Evolutionary conservation across 1,140 invertebrate genomes (phyloP), one percentile per base, ranked within the genome.

Genomic region (Chrysoperla carnea): DNA sequence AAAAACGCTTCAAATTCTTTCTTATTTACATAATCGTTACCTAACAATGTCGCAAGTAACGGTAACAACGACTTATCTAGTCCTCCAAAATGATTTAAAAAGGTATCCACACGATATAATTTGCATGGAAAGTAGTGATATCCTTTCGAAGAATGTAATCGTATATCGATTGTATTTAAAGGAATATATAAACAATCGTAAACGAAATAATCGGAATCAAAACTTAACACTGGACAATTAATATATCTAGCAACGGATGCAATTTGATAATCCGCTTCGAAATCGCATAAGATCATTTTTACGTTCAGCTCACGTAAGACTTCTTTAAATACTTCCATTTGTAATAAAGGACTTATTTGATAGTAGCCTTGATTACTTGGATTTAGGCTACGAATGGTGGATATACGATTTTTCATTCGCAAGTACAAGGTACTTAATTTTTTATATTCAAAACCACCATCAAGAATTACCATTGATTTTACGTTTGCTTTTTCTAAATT

Each of bases 151-250:
- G 52, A 52, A 6, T 48, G 36, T 23, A 38, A 27, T 36, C 51
- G 33, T 11, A 48, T 53, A 27, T 76, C 67, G 1, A 88, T 56
- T 35, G 74, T 78, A 41, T 76, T 68, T 37, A 86, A 75, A 1
- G 84, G 82, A 45, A 92, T 82, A 53, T 89, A 90, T 4, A 72
- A 54, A 1, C 87, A 69, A 61, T 85, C 79, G 60, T 81, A 88
- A 40, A 93, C 78, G 56, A 77, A 91, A 65, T 90, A 94, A 66
- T 94, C 90, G 1, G 87, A 92, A 60, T 94, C 90, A 50, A 80
- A 81, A 54, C 84, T 90, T 0, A 94, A 52, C 8, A 93, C 75
- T 4, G 88, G 88, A 52, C 85, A 91, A 29, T 81, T 66, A 6
- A 89, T 64, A 40, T 73, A 63, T 47, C 74, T 73, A 0, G 85